Evolutionary conservation across 2,797 vertebrate genomes (phyloP).

Genomic region (Macropus fuliginosus): DNA sequence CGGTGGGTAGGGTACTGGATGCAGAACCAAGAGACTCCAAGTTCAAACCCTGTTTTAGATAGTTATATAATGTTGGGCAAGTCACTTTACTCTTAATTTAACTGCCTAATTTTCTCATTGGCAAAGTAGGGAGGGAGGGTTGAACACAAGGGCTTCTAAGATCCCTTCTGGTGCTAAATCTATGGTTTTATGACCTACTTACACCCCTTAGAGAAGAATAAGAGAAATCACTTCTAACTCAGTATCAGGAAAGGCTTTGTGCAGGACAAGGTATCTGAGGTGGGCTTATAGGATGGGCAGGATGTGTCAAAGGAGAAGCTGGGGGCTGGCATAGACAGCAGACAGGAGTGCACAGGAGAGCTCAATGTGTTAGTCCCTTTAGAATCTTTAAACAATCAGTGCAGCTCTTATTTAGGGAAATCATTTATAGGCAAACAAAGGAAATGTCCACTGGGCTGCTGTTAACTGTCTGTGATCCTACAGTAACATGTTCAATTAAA

Average conservation of each 20-base stretch:
- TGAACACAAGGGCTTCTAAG: not conserved
- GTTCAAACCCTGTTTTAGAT: not conserved
- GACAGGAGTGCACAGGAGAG: not conserved
- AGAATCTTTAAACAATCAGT: slow-evolving; percentile 1
- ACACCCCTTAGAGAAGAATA: not conserved
- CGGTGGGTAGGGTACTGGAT: not conserved
- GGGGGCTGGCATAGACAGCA: not conserved
- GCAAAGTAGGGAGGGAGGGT: not conserved
- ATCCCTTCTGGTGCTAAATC: not conserved
- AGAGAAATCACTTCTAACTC: not conserved
- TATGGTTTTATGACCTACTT: not conserved
- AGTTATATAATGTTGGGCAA: no score
- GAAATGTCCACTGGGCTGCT: not conserved
- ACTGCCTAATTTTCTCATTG: not conserved
- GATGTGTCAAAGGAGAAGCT: not conserved
- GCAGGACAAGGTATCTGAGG: not conserved
- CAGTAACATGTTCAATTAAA: not conserved
- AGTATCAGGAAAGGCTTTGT: not conserved
- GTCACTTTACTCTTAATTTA: not conserved
- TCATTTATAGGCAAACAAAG: not conserved
- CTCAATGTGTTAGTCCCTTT: not conserved
- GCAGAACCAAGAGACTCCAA: not conserved
- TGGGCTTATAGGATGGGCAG: not conserved
- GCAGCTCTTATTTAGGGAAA: not conserved
- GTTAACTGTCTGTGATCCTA: slow-evolving; percentile 4